Conservation (phyloP, 2,888 invertebrate genomes). For the Gryllus longicercus region DNA sequence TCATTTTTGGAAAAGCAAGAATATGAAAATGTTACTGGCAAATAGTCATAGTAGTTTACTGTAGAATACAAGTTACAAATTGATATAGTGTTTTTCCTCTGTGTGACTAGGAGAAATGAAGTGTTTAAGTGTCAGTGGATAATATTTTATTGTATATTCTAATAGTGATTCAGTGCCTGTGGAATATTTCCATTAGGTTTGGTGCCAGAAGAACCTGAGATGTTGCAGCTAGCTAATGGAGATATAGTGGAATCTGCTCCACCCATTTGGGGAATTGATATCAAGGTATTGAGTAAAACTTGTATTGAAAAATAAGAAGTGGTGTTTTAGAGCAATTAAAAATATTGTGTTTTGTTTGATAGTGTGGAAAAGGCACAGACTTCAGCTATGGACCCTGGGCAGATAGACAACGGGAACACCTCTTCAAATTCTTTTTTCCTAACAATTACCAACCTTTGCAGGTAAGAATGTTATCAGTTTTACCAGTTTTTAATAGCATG, state of each 20-base stretch:
- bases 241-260: conserved; percentile 90
- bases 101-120: too few relatives aligned
- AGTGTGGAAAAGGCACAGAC: conserved; percentile 88
- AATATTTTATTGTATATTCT: too few relatives aligned
- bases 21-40: too few relatives aligned
- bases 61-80: too few relatives aligned
- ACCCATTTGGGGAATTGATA: conserved; percentile 93
- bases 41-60: too few relatives aligned
- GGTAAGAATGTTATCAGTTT: conserved; percentile 41
- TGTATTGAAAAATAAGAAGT: neutral
- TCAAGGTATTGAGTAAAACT: conserved; percentile 57
- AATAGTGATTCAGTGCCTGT: too few relatives aligned
- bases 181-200: conserved; percentile 50
- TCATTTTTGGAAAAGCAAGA: too few relatives aligned
- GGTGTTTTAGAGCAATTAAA: neutral
- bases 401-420: conserved; percentile 89
- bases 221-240: conserved; percentile 84
- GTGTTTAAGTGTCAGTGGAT: too few relatives aligned
- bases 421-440: conserved; percentile 95
- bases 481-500: neutral
- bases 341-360: conserved; percentile 31
- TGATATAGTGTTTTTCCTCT: too few relatives aligned
- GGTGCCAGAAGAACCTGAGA: conserved; percentile 87
- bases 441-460: conserved; percentile 77
- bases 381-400: conserved; percentile 99